Percentiles rank a stretch among this genome's conserved stretches.
Conservation (phyloP, 1,140 invertebrate species). For the Calycopis cecrops region DNA sequence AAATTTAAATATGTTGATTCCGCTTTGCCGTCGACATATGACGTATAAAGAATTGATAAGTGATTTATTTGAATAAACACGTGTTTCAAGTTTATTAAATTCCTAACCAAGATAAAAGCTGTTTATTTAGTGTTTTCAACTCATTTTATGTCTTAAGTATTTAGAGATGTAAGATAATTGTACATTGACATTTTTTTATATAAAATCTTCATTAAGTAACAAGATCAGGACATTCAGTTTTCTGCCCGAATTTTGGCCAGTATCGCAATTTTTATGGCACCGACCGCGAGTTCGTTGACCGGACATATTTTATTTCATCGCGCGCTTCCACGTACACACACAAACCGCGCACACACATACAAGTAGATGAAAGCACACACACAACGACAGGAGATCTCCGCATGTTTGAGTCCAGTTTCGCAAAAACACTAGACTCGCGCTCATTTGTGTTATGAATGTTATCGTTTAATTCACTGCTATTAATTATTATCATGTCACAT, state of each 20-base stretch:
- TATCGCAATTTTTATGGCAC: conserved; percentile 74
- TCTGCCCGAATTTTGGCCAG: conserved; percentile 63
- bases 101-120: too few species aligned
- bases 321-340: conserved; percentile 71
- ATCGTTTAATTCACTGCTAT: conserved; percentile 48
- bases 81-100: too few species aligned
- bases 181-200: conserved; percentile 8
- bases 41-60: conserved; percentile 4
- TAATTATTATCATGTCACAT: conserved; percentile 43
- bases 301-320: conserved; percentile 75
- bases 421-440: conserved; percentile 59
- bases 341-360: conserved; percentile 48
- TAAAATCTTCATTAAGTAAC: conserved; percentile 19
- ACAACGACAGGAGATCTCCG: conserved; percentile 49
- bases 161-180: neutral
- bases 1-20: conserved; percentile 1
- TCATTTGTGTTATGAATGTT: conserved; percentile 60
- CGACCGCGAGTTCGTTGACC: conserved; percentile 69
- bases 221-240: conserved; percentile 37
- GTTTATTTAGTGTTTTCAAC: neutral
- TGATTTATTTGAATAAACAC: conserved; percentile 3
- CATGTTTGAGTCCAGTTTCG: conserved; percentile 63
- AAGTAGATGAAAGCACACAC: conserved; percentile 50
- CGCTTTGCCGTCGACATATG: neutral
- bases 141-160: neutral